Evolutionary conservation across 2,797 vertebrate species (phyloP).

Genomic region (Sebastes diploproa): DNA sequence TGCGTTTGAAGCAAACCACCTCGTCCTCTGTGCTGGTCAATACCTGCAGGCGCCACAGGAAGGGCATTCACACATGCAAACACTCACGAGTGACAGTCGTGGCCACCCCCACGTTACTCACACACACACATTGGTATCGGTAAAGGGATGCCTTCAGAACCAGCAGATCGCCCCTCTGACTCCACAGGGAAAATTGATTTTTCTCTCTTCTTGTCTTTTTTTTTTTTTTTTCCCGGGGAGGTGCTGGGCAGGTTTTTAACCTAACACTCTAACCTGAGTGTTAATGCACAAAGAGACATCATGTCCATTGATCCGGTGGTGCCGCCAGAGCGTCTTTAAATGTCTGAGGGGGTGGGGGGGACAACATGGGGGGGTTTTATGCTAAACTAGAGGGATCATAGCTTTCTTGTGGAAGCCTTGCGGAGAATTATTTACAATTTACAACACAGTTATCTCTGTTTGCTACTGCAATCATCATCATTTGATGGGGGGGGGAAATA

Average conservation of each 20-base stretch:
- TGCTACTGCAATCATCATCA: neutral
- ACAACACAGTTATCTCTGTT: conserved; percentile 1
- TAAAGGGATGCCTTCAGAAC: conserved; percentile 86
- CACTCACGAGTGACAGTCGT: conserved; percentile 48
- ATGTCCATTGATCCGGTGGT: conserved; percentile 93
- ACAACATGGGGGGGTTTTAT: conserved; percentile 29
- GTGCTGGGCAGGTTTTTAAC: conserved; percentile 94
- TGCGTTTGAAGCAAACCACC: conserved; percentile 45
- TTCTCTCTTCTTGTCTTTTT: conserved; percentile 47
- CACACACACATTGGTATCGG: conserved; percentile 38
- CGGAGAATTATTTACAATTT: conserved; percentile 24
- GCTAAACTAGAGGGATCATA: conserved; percentile 37
- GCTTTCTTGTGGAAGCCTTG: conserved; percentile 12
- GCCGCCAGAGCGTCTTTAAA: conserved; percentile 73
- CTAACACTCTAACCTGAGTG: conserved; percentile 94
- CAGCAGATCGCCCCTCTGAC: conserved; percentile 81
- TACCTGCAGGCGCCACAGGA: conserved; percentile 75
- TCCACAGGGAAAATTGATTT: conserved; percentile 92
- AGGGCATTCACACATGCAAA: conserved; percentile 67
- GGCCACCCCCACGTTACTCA: conserved; percentile 30
- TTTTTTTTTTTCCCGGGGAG: conserved; percentile 60
- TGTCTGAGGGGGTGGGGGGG: conserved; percentile 55
- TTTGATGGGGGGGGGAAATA: neutral
- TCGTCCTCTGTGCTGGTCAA: conserved; percentile 71
- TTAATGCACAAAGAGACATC: conserved; percentile 93